A percentile compares a stretch with the other conserved stretches of the same genome.
Conservation (phyloP, 2,797 vertebrate genomes). For the Mormyrus hasselquistii region DNA sequence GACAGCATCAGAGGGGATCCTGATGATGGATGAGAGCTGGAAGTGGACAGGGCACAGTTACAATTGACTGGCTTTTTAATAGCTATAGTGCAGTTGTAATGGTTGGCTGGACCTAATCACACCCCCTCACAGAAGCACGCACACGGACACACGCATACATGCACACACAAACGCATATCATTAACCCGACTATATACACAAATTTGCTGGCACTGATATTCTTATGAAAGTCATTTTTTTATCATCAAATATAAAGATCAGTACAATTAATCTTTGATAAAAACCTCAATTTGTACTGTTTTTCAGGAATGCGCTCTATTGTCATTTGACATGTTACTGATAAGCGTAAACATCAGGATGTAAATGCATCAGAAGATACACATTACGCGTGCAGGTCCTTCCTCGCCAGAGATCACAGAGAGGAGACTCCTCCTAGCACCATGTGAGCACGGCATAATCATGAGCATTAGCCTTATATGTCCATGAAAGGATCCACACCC, state of each 20-base stretch:
- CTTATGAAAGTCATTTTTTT: not conserved
- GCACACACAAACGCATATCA: constrained; percentile 38
- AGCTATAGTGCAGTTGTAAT: constrained; percentile 51
- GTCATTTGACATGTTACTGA: not conserved
- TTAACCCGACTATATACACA: not conserved
- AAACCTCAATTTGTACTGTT: not conserved
- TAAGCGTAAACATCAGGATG: not conserved
- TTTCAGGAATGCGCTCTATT: not conserved
- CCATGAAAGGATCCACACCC: not conserved
- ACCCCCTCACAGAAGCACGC: constrained; percentile 23
- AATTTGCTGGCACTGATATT: not conserved
- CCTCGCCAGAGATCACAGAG: not conserved
- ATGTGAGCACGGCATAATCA: not conserved
- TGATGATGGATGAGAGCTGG: constrained; percentile 69
- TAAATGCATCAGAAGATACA: not conserved
- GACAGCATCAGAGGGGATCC: constrained; percentile 41
- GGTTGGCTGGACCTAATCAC: constrained; percentile 45
- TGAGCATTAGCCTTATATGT: not conserved
- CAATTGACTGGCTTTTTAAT: constrained; percentile 60
- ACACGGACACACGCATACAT: constrained; percentile 25
- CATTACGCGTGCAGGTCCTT: not conserved
- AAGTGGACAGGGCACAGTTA: constrained; percentile 65
- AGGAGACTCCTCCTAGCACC: not conserved
- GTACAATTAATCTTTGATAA: not conserved
- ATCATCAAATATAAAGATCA: not conserved